Evolutionary conservation across 2,113 vertebrate genomes (phyloP).

Genomic region (Chaetorhynchus papuensis): DNA sequence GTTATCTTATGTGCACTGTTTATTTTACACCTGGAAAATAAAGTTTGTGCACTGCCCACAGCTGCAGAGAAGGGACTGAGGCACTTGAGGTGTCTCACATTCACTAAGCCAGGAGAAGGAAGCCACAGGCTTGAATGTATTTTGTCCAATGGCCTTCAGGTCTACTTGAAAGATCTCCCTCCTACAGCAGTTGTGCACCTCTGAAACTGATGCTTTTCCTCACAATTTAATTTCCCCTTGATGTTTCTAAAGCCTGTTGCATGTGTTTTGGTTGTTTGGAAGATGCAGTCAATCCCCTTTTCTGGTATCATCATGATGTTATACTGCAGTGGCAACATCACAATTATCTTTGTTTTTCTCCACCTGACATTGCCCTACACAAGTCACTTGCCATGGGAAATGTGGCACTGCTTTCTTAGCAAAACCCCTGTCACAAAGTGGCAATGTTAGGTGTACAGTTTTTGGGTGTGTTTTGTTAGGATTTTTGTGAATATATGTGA

Average conservation of each 20-base stretch:
- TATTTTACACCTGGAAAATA: background rate
- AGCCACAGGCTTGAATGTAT: background rate
- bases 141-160: background rate
- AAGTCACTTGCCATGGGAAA: background rate
- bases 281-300: background rate
- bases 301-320: background rate
- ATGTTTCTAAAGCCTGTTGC: background rate
- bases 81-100: background rate
- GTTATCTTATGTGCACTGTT: background rate
- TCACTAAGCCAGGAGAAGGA: background rate
- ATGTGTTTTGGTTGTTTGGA: background rate
- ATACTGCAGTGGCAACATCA: background rate
- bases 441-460: background rate
- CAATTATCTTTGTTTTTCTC: background rate
- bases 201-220: background rate
- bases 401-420: background rate
- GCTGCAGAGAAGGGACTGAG: background rate
- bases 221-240: background rate
- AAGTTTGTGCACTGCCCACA: background rate
- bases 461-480: background rate
- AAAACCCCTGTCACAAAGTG: background rate
- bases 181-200: background rate
- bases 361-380: rapidly evolving
- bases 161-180: background rate
- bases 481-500: background rate